These are phyloP conservation scores for Caenorhabditis tropicalis DNA, from an alignment of 1,140 invertebrate species.

Conservation along the genomic window DNA sequence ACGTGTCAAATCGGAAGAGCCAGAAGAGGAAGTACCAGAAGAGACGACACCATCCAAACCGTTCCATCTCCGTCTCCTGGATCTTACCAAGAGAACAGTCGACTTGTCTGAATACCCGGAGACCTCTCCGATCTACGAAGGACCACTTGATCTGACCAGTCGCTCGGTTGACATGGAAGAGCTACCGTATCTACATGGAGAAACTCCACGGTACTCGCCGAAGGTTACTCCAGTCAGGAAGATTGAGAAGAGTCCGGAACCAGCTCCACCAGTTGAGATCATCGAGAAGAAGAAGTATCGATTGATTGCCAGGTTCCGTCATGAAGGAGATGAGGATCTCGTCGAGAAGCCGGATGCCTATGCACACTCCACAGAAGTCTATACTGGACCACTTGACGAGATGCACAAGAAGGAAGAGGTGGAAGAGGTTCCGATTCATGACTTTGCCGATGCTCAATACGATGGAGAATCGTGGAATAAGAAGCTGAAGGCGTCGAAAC, in stretches of 20 bases:
- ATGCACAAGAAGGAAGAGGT: background rate
- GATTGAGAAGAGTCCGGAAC: background rate
- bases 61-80: background rate
- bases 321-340: conserved; percentile 62
- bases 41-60: background rate
- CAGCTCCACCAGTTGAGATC: background rate
- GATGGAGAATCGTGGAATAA: background rate
- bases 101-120: background rate
- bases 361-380: background rate
- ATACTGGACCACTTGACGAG: background rate
- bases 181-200: conserved; percentile 16
- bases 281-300: background rate
- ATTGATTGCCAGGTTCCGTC: conserved; percentile 25
- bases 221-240: background rate
- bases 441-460: background rate
- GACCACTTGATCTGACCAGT: conserved; percentile 50
- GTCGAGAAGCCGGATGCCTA: conserved; percentile 52
- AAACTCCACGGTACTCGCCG: background rate
- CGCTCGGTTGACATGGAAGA: conserved; percentile 52
- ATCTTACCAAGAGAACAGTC: background rate
- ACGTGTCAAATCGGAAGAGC: background rate
- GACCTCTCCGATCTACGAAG: conserved; percentile 23
- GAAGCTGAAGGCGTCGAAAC: background rate
- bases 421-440: background rate
- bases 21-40: background rate